phyloP scores from a whole-genome alignment of 2,888 invertebrate species.

The Lasioglossum morio region DNA sequence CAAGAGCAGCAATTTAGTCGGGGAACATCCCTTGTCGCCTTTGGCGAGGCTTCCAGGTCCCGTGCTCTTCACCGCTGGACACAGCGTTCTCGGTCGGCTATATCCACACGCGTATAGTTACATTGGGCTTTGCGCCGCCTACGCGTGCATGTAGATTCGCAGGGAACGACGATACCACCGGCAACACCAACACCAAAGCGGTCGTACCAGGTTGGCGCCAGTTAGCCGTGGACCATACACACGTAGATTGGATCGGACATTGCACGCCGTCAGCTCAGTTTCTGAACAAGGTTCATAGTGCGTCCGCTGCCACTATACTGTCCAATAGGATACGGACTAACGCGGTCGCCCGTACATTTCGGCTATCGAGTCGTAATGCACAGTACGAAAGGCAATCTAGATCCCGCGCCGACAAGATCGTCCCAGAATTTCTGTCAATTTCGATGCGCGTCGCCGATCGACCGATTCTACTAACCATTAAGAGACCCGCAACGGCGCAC shows the following conservation, averaged over 20 bases:
- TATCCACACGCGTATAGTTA: conserved; percentile 71
- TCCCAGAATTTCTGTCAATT: conserved; percentile 62
- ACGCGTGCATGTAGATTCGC: conserved; percentile 65
- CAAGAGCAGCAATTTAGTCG: conserved; percentile 64
- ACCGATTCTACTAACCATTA: conserved; percentile 22
- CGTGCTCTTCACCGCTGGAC: conserved; percentile 49
- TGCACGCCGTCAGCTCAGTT: conserved; percentile 77
- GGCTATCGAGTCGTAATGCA: conserved; percentile 73
- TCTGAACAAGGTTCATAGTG: conserved; percentile 73
- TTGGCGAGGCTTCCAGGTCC: conserved; percentile 64
- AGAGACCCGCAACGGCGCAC: conserved; percentile 3
- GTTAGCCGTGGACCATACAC: conserved; percentile 70
- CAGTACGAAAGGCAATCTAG: conserved; percentile 70
- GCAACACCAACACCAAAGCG: conserved; percentile 49
- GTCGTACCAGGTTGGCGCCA: conserved; percentile 62
- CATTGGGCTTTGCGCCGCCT: conserved; percentile 67
- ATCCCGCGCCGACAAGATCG: conserved; percentile 61
- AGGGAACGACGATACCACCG: conserved; percentile 61
- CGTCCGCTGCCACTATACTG: conserved; percentile 60
- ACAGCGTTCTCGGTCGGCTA: conserved; percentile 62
- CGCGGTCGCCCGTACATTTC: conserved; percentile 68
- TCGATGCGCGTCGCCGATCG: conserved; percentile 26
- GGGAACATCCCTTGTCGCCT: conserved; percentile 70
- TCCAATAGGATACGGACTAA: conserved; percentile 72
- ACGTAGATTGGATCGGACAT: conserved; percentile 76